Evolutionary conservation across 1,140 invertebrate species (phyloP).

Genomic region (Elymnias hypermnestra): DNA sequence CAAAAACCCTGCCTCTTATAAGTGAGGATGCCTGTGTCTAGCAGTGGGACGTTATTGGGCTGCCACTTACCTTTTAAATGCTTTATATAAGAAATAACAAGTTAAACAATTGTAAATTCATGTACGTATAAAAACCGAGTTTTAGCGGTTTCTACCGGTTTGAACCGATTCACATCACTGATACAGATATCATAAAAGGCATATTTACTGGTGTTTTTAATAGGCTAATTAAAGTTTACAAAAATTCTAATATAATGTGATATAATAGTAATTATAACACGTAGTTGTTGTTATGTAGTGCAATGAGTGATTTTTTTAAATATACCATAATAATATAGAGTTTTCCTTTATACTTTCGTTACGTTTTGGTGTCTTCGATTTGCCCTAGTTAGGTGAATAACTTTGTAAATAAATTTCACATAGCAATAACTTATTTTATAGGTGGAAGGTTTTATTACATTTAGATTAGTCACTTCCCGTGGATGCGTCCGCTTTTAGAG

Average conservation of each 20-base stretch:
- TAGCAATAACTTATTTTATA: constrained; percentile 51
- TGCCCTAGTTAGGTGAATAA: constrained; percentile 9
- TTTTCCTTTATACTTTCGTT: constrained; percentile 42
- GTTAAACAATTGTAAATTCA: too few relatives aligned
- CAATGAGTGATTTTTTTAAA: constrained; percentile 19
- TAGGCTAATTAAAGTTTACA: constrained; percentile 34
- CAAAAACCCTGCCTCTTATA: too few relatives aligned
- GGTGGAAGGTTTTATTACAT: background rate
- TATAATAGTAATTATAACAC: constrained; percentile 33
- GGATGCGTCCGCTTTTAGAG: too few relatives aligned
- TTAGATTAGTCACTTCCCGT: too few relatives aligned
- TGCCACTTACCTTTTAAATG: too few relatives aligned
- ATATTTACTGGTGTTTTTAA: constrained; percentile 8
- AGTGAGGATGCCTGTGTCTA: too few relatives aligned
- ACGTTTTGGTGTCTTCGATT: constrained; percentile 57
- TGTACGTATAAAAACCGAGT: too few relatives aligned
- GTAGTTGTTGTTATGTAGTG: constrained; percentile 33
- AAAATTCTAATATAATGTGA: constrained; percentile 69
- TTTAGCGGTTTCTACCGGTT: too few relatives aligned
- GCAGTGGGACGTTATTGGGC: too few relatives aligned
- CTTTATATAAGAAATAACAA: too few relatives aligned
- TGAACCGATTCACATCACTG: too few relatives aligned
- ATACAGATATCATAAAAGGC: background rate
- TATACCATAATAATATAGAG: constrained; percentile 5
- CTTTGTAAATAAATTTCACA: constrained; percentile 56